phyloP scores from a whole-genome alignment of 2,113 vertebrate genomes.

The Chamaetylas fuelleborni region DNA sequence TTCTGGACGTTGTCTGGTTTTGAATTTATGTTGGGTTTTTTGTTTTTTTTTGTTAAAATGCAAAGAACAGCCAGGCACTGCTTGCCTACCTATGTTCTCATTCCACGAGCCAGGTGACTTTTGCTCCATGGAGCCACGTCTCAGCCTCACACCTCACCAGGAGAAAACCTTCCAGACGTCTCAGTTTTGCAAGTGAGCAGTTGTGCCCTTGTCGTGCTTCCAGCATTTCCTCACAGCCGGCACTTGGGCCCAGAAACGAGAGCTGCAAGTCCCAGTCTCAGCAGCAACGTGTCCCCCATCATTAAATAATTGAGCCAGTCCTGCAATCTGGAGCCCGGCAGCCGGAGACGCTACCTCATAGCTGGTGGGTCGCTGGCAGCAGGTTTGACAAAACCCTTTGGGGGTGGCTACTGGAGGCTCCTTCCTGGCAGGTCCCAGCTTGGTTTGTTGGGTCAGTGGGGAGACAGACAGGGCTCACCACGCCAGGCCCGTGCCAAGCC shows the following conservation, averaged over 20 bases:
- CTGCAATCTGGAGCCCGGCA: slow-evolving; percentile 27
- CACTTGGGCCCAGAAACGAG: neutral
- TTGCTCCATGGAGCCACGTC: neutral
- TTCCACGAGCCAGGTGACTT: neutral
- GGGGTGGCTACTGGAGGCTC: slow-evolving; percentile 7
- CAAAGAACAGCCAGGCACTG: neutral
- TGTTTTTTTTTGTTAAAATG: neutral
- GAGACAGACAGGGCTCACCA: slow-evolving; percentile 34
- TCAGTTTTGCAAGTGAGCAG: slow-evolving; percentile 3
- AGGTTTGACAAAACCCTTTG: neutral
- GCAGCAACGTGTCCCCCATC: slow-evolving; percentile 29
- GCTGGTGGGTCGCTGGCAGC: slow-evolving; percentile 42
- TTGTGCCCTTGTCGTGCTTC: neutral
- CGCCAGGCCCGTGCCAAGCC: slow-evolving; percentile 2
- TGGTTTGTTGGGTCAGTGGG: slow-evolving; percentile 59
- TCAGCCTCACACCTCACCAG: neutral
- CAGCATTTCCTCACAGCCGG: slow-evolving; percentile 12
- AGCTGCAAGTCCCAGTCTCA: slow-evolving; percentile 42
- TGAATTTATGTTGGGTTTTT: neutral
- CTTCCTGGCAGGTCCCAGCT: slow-evolving; percentile 57
- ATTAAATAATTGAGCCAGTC: slow-evolving; percentile 60
- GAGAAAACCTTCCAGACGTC: neutral
- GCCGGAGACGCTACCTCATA: slow-evolving; percentile 64
- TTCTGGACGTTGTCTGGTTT: neutral
- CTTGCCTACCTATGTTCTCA: neutral